Percentiles rank a stretch among this genome's conserved stretches.
Evolutionary conservation across 1,140 invertebrate genomes (phyloP).

Genomic region (Aculops lycopersici): DNA sequence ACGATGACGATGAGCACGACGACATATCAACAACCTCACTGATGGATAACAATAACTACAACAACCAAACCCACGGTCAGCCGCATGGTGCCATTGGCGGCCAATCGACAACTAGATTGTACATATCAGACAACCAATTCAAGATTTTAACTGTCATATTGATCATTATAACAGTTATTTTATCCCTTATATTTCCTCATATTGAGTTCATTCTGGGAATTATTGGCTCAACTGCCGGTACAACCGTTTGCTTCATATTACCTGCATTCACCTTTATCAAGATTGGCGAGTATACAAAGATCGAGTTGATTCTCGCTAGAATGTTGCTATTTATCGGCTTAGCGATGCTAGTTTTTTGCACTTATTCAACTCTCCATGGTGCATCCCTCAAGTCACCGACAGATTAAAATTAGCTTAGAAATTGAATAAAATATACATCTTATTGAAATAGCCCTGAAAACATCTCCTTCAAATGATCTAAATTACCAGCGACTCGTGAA

Average conservation of each 20-base stretch:
- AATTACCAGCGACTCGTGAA: no score
- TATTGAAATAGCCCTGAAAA: no score
- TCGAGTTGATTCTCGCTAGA: conserved; percentile 16
- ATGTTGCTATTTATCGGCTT: background rate
- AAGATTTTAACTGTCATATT: conserved; percentile 10
- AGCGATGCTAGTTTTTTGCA: background rate
- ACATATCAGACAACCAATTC: conserved; percentile 12
- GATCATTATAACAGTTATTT: conserved; percentile 11
- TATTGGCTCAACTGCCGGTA: conserved; percentile 69
- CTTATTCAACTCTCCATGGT: background rate
- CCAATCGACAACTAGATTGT: conserved; percentile 1
- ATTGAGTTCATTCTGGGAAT: conserved; percentile 71
- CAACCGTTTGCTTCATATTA: conserved; percentile 66
- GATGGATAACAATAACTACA: background rate
- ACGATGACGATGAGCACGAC: no score
- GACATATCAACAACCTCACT: background rate
- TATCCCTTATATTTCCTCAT: conserved; percentile 33
- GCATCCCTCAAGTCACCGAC: background rate
- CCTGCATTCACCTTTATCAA: conserved; percentile 32
- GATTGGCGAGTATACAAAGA: conserved; percentile 17
- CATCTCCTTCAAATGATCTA: no score
- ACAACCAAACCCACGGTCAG: no score
- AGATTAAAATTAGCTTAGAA: no score
- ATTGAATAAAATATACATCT: no score
- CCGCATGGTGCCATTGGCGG: no score